A percentile compares a stretch with the other conserved stretches of the same genome.
Conservation (phyloP, 2,888 invertebrate species). For the Portevinia maculata region DNA sequence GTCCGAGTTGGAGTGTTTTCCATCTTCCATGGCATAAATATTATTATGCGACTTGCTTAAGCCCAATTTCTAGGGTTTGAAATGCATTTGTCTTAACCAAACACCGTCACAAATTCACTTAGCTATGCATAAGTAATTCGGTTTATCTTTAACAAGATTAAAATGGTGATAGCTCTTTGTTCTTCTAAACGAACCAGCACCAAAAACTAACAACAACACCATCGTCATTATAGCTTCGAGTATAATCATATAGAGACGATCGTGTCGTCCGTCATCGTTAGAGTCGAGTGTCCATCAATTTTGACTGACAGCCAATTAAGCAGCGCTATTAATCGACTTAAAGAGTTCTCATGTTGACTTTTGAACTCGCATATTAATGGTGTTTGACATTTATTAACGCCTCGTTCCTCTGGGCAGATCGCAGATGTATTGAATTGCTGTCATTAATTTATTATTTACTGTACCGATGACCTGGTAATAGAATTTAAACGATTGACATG, state of each 20-base stretch:
- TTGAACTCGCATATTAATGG: background rate
- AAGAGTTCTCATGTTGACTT: background rate
- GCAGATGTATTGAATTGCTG: background rate
- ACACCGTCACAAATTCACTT: background rate
- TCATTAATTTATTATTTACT: background rate
- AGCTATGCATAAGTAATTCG: too few relatives aligned
- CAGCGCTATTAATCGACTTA: background rate
- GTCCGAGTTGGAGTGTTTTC: constrained; percentile 14
- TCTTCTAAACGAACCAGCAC: background rate
- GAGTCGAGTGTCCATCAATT: constrained; percentile 2
- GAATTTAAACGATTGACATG: constrained; percentile 39
- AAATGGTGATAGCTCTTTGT: background rate
- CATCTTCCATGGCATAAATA: background rate
- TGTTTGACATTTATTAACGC: background rate
- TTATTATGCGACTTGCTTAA: too few relatives aligned
- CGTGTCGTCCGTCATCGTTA: background rate
- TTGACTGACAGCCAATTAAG: too few relatives aligned
- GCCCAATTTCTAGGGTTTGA: background rate
- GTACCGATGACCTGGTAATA: constrained; percentile 48
- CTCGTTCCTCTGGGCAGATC: background rate
- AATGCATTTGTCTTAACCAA: background rate
- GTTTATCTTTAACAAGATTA: background rate
- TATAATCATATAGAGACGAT: too few relatives aligned
- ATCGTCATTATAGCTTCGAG: background rate
- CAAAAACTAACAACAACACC: background rate